Evolutionary conservation across 1,140 invertebrate species (phyloP), one percentile per base, ranked within the genome.

Genomic region (Pararge aegeria): DNA sequence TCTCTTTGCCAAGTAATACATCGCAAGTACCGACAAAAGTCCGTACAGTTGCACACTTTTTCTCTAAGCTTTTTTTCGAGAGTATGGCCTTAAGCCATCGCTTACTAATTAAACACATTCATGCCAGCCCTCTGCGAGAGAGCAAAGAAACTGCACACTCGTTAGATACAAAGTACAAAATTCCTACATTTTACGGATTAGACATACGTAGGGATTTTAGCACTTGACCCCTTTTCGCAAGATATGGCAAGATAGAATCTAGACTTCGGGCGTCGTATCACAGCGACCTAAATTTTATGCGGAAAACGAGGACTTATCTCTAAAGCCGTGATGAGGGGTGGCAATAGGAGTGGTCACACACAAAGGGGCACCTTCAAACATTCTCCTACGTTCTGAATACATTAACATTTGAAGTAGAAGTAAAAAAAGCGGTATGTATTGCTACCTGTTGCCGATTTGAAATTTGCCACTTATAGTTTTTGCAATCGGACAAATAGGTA

Each of bases 261-360:
- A 55, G 53, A 46, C 53, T 55, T 37, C 53, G 20, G 27, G 40
- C 21, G 53, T 12, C 42, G 53, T 55, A 55, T 44, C 38, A 46
- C 27, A 40, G 53, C 53, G 53, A 55, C 53, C 53, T 46, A 30
- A 44, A 55, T 30, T 46, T 46, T 46, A 46, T 46, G 42, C 42
- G 20, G 40, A 55, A 55, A 55, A 46, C 18, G 53, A 55, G 53
- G 53, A 55, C 53, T 55, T 40, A 55, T 55, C 53, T 55, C 40
- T 19, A 29, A 24, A 55, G 53, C 53, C 24, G 24, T 19, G 53
- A 30, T 46, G 42, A 55, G 53, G 42, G 53, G 15, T 30, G 49
- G 18, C 18, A 51, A 15, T 30, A 44, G 10, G 24, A 55, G 42
- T 46, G 42, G 42, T 2, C 38, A 18, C 38, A 42, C 16, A 46